Base-by-base conservation (phyloP, 2,113 vertebrate genomes). In the Odocoileus hemionus region DNA sequence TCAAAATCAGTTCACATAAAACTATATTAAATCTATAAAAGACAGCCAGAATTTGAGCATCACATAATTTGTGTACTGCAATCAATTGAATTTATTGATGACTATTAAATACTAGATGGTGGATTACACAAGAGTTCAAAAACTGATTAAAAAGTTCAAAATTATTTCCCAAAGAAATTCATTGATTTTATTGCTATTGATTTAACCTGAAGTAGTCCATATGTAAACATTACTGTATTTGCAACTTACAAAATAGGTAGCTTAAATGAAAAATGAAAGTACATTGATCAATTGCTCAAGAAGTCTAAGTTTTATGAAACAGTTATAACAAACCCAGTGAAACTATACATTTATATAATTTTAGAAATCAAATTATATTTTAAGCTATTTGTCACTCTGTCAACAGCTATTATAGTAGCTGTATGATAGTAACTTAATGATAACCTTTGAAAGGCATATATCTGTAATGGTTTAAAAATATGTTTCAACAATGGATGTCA, bases 81-180 rank as follows among this genome's bases (percentile, higher is more conserved):
- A 82, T 95, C 52, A 90, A 43, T 54, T 74, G 43, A 91, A 50
- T 7, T 0, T 92, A 16, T 19, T 43, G 52, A 36, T 85, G 33
- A 83, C 79, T 83, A 50, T 33, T 76, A 94, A 95, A 39, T 28
- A 89, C 47, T 94, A 85, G 50, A 26, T 9, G 5, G 50, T 39
- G 3, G 33, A 96, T 50, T 64, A 90, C n/a, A 9, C 11, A 97
- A 26, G 30, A 45, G 14, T 39, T 96, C 3, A 23, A 80, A 83
- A 55, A 74, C 16, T 57, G 91, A 74, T 93, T 85, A 57, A 96
- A 95, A 96, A 90, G 70, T 43, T 93, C 33, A 95, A 89, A 98
- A 89, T 6, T 12, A 74, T 64, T 97, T 89, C 1, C 2, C 79
- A 89, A 94, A 96, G 14, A 89, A 16, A 94, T 86, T 1, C 0